Conservation (phyloP, 1,140 invertebrate genomes). For the Zaprionus vittiger region DNA sequence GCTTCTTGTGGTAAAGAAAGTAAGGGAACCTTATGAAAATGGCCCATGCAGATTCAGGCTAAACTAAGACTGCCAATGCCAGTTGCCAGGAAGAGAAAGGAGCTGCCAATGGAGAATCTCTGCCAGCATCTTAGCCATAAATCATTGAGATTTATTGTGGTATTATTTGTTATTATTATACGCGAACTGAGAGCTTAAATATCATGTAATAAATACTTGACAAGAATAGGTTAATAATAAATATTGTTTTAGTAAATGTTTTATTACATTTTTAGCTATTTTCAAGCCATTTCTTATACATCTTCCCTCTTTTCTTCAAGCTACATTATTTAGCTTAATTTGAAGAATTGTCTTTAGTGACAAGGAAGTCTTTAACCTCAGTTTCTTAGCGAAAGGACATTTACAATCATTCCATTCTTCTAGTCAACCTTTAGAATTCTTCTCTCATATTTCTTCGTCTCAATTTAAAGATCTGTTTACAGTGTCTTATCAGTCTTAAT, state of each 20-base stretch:
- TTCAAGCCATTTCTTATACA: no score
- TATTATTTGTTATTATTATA: background rate
- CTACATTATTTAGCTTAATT: background rate
- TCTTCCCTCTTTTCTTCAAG: no score
- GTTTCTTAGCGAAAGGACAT: no score
- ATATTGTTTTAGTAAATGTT: background rate
- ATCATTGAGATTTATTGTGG: background rate
- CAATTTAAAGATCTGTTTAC: no score
- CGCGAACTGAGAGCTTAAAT: no score
- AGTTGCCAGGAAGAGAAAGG: background rate
- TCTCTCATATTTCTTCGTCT: no score
- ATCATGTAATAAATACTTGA: no score
- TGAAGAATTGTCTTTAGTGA: background rate
- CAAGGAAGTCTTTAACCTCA: no score
- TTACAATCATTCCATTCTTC: no score
- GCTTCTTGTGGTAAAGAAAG: conserved; percentile 66
- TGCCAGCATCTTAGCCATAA: conserved; percentile 1
- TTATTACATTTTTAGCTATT: background rate
- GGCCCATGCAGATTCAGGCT: background rate
- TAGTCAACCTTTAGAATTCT: no score
- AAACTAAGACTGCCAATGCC: background rate
- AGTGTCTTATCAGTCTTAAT: no score
- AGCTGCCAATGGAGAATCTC: background rate
- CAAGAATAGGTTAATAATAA: no score
- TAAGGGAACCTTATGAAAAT: conserved; percentile 46